Conservation (phyloP, 2,888 invertebrate species). For the Lepidochrysops patricia region DNA sequence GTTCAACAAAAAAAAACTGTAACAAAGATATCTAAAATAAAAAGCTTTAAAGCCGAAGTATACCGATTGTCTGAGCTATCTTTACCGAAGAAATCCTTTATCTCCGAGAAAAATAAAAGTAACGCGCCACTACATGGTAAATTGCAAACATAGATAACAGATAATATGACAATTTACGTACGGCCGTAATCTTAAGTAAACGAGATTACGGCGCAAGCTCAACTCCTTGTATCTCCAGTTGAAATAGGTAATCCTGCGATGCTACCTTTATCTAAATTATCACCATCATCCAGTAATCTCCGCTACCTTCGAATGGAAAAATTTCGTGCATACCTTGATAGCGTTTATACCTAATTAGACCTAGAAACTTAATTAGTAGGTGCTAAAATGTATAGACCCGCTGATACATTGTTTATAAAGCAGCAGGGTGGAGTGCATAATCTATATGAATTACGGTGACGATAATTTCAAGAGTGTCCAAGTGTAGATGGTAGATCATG, state of each 20-base stretch:
- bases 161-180: slow-evolving; percentile 11
- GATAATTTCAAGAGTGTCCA: neutral
- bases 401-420: neutral
- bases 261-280: slow-evolving; percentile 8
- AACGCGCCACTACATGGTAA: slow-evolving; percentile 12
- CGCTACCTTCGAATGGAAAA: neutral
- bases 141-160: slow-evolving; percentile 12
- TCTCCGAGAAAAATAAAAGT: slow-evolving; percentile 7
- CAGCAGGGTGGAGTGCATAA: neutral
- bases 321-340: neutral
- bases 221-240: neutral
- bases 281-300: neutral
- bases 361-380: neutral
- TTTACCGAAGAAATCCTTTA: slow-evolving; percentile 6
- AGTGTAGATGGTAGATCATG: neutral
- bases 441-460: neutral
- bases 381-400: neutral
- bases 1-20: neutral
- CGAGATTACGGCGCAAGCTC: slow-evolving; percentile 16
- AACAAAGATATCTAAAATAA: neutral
- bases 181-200: slow-evolving; percentile 24
- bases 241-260: neutral
- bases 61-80: slow-evolving; percentile 5
- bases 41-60: neutral
- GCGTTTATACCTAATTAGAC: neutral